phyloP scores from a whole-genome alignment of 2,113 vertebrate species.

The Mystacornis crossleyi region DNA sequence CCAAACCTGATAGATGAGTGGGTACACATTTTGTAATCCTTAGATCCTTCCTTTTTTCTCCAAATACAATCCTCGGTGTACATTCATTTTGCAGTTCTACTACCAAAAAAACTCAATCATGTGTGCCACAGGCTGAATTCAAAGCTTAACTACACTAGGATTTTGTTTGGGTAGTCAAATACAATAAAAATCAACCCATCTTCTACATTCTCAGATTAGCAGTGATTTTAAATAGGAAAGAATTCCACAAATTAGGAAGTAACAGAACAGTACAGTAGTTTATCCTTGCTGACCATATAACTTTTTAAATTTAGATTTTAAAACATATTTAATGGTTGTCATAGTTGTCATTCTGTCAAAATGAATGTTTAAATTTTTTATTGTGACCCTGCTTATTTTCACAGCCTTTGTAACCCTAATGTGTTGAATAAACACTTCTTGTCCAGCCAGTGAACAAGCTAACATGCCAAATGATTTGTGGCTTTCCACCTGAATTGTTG shows the following conservation, averaged over 20 bases:
- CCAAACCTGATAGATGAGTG: not conserved
- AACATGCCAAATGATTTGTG: constrained; percentile 8
- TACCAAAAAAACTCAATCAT: not conserved
- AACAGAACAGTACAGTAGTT: not conserved
- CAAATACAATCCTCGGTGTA: not conserved
- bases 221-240: not conserved
- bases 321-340: not conserved
- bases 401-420: constrained; percentile 8
- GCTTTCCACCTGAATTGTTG: constrained; percentile 31
- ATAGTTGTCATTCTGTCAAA: not conserved
- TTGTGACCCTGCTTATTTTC: constrained; percentile 1
- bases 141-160: not conserved
- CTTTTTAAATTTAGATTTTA: not conserved
- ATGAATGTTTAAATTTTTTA: not conserved
- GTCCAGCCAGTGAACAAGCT: constrained; percentile 3
- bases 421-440: constrained; percentile 39
- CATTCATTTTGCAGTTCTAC: not conserved
- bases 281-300: fast-evolving
- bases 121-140: not conserved
- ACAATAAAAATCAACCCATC: not conserved
- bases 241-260: not conserved
- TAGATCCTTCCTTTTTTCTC: not conserved
- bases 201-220: not conserved
- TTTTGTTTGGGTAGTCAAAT: not conserved
- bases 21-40: not conserved